Conservation (phyloP, 2,888 invertebrate species). For the Ochlodes sylvanus region DNA sequence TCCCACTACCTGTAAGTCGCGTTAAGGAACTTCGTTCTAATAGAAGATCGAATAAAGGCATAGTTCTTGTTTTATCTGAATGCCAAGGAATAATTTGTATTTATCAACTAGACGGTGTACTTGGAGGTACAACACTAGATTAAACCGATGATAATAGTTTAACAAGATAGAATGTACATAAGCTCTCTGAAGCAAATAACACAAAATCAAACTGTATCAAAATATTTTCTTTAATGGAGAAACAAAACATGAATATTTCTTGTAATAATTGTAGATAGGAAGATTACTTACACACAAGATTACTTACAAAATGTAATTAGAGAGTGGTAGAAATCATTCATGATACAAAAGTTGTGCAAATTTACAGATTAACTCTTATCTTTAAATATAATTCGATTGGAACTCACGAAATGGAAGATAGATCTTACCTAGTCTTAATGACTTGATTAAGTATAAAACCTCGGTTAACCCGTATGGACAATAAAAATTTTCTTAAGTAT, state of each 20-base stretch:
- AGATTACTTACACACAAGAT: constrained; percentile 18
- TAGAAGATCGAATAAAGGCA: too few relatives aligned
- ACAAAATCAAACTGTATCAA: neutral
- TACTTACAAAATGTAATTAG: constrained; percentile 21
- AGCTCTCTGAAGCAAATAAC: neutral
- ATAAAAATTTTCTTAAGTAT: constrained; percentile 52
- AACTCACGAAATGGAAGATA: constrained; percentile 49
- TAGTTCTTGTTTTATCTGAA: too few relatives aligned
- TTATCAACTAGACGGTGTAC: too few relatives aligned
- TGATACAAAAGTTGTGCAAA: constrained; percentile 39
- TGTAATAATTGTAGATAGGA: constrained; percentile 7
- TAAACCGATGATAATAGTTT: too few relatives aligned
- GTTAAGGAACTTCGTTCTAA: too few relatives aligned
- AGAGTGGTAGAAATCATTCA: constrained; percentile 29
- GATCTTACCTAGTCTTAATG: constrained; percentile 49
- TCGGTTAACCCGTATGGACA: constrained; percentile 58
- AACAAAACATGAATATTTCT: neutral
- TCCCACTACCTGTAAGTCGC: too few relatives aligned
- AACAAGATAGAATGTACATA: too few relatives aligned
- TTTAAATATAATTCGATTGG: constrained; percentile 42
- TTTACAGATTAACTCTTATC: constrained; percentile 35
- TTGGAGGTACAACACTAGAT: too few relatives aligned
- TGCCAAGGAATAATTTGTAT: too few relatives aligned
- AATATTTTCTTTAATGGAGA: neutral
- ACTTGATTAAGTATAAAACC: constrained; percentile 56